Evolutionary conservation across 1,140 invertebrate genomes (phyloP).

Genomic region (Drosophila serrata): DNA sequence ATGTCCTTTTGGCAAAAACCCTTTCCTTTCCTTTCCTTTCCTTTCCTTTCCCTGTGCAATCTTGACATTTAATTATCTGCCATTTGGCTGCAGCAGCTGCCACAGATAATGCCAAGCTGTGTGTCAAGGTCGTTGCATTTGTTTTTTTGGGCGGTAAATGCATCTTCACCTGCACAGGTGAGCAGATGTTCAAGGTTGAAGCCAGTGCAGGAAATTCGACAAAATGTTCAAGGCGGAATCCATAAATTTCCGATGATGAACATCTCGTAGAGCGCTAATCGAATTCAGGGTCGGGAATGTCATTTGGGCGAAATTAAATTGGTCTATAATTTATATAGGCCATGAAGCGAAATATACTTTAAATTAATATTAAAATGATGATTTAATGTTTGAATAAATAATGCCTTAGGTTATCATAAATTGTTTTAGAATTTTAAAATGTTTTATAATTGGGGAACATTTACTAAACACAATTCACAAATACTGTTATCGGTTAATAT

Average conservation of each 20-base stretch:
- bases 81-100: constrained; percentile 37
- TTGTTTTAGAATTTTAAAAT: background rate
- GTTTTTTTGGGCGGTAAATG: constrained; percentile 32
- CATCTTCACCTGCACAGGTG: constrained; percentile 12
- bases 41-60: constrained; percentile 20
- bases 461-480: background rate
- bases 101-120: constrained; percentile 32
- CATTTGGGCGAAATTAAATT: constrained; percentile 1
- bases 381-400: background rate
- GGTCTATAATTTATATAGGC: background rate
- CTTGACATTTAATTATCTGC: constrained; percentile 75
- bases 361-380: background rate
- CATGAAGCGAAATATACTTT: background rate
- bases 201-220: constrained; percentile 40
- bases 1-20: background rate
- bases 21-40: no score
- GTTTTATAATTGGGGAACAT: background rate
- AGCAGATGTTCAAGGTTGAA: constrained; percentile 34
- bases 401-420: background rate
- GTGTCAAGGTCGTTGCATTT: constrained; percentile 57
- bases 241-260: constrained; percentile 12
- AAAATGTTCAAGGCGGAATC: constrained; percentile 36
- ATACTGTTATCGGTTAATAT: background rate
- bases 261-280: background rate
- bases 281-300: constrained; percentile 5